Percentiles rank a stretch among this genome's conserved stretches.
Evolutionary conservation across 2,888 invertebrate species (phyloP).

Genomic region (Mantis religiosa): DNA sequence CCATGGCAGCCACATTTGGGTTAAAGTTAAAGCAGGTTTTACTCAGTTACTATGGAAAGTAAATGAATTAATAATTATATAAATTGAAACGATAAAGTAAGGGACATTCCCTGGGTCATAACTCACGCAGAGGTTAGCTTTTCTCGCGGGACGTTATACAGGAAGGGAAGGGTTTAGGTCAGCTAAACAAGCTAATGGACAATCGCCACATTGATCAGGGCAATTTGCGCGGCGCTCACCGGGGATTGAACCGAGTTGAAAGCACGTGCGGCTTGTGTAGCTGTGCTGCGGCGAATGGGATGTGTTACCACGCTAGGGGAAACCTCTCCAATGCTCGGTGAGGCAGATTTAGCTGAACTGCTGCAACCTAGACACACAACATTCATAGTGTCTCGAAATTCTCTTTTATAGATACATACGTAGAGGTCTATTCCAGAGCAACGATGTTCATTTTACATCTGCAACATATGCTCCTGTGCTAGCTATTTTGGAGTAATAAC

Average conservation of each 20-base stretch:
- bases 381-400: too few relatives aligned
- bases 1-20: too few relatives aligned
- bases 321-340: neutral
- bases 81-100: neutral
- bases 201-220: conserved; percentile 18
- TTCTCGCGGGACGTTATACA: neutral
- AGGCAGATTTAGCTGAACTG: neutral
- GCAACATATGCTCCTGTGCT: too few relatives aligned
- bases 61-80: neutral
- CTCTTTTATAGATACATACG: too few relatives aligned
- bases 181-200: conserved; percentile 17
- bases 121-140: neutral
- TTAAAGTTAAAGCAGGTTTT: too few relatives aligned
- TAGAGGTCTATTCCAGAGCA: too few relatives aligned
- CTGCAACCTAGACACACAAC: too few relatives aligned
- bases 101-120: neutral
- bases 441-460: too few relatives aligned
- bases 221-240: conserved; percentile 15
- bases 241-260: conserved; percentile 3
- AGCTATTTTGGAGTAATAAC: too few relatives aligned
- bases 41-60: too few relatives aligned
- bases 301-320: neutral
- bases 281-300: neutral
- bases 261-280: conserved; percentile 12
- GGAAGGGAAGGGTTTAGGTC: neutral